Evolutionary conservation across 2,113 vertebrate species (phyloP).

Genomic region (Laticauda laticaudata): DNA sequence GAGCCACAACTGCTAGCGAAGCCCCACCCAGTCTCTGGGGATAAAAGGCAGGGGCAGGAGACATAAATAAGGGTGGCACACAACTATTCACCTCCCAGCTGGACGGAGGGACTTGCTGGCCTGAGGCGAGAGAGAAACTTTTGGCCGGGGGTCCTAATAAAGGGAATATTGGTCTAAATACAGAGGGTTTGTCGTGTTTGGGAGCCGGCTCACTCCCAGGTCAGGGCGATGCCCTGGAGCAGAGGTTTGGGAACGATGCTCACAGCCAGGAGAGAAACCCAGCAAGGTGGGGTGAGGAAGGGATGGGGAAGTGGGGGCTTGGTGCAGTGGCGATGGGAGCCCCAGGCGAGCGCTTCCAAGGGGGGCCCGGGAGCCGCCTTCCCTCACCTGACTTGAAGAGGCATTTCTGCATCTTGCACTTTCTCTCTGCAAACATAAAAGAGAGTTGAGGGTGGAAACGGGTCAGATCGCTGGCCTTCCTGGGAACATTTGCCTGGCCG

Average conservation of each 20-base stretch:
- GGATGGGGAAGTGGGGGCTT: not conserved
- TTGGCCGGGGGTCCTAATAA: no score
- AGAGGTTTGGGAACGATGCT: not conserved
- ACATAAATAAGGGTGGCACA: no score
- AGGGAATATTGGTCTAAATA: fast-evolving
- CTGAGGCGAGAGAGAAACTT: no score
- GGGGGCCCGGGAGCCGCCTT: not conserved
- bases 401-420: not conserved
- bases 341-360: not conserved
- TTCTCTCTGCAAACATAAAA: slow-evolving; percentile 17
- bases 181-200: no score
- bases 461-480: fast-evolving
- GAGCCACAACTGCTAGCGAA: no score
- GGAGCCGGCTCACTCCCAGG: not conserved
- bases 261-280: not conserved
- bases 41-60: no score
- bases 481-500: not conserved
- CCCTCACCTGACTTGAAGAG: not conserved
- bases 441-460: fast-evolving
- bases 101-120: fast-evolving
- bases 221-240: not conserved
- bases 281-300: not conserved
- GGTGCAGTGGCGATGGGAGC: no score
- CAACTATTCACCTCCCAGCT: no score
- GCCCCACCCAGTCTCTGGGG: no score